These are phyloP conservation scores for Mylabris phalerata DNA, from an alignment of 1,140 invertebrate genomes.

Conservation along the genomic window DNA sequence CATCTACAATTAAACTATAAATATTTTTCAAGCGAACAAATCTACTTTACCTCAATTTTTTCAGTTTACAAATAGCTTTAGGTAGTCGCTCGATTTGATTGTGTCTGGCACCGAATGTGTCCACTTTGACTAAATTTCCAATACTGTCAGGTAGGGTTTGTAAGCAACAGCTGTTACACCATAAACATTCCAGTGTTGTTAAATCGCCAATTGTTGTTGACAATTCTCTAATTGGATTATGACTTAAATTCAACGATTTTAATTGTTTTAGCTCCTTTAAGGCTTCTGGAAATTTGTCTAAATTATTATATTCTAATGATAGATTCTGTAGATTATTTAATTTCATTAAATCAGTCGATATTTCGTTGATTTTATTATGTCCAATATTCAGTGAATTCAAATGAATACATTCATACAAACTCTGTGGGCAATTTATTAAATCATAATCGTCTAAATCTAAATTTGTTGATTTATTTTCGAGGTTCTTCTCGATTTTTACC, in stretches of 20 bases:
- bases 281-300: slow-evolving; percentile 57
- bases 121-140: slow-evolving; percentile 61
- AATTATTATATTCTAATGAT: slow-evolving; percentile 56
- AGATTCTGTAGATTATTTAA: slow-evolving; percentile 43
- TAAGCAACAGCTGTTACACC: slow-evolving; percentile 55
- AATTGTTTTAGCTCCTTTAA: slow-evolving; percentile 56
- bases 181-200: slow-evolving; percentile 66
- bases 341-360: slow-evolving; percentile 38
- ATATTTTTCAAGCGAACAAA: slow-evolving; percentile 1
- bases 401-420: slow-evolving; percentile 47
- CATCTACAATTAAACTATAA: slow-evolving; percentile 43
- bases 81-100: slow-evolving; percentile 52
- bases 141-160: slow-evolving; percentile 59
- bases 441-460: slow-evolving; percentile 53
- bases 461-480: slow-evolving; percentile 47
- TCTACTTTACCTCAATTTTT: slow-evolving; percentile 44
- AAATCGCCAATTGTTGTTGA: slow-evolving; percentile 65
- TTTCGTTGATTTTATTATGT: slow-evolving; percentile 48
- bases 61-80: slow-evolving; percentile 45
- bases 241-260: slow-evolving; percentile 72
- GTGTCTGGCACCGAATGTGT: slow-evolving; percentile 58
- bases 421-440: slow-evolving; percentile 48
- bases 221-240: slow-evolving; percentile 66
- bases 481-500: slow-evolving; percentile 53
- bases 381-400: slow-evolving; percentile 52